phyloP scores from a whole-genome alignment of 2,113 vertebrate genomes.

The Leiothrix lutea region DNA sequence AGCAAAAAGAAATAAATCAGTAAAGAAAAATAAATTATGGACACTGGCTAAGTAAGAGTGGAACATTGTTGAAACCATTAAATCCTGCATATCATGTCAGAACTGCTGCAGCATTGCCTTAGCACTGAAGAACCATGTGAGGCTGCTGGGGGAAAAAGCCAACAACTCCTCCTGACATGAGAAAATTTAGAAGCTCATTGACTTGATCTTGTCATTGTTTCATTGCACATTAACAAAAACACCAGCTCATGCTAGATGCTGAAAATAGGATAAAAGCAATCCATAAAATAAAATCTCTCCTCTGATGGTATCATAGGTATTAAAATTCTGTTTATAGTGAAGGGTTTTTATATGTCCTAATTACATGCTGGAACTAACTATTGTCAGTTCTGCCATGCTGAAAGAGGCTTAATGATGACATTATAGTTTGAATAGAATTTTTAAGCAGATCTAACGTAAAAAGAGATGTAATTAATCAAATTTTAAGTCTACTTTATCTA shows the following conservation, averaged over 20 bases:
- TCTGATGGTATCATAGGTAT: constrained; percentile 5
- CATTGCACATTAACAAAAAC: constrained; percentile 5
- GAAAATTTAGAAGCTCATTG: not conserved
- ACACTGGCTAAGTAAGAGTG: not conserved
- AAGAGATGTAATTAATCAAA: constrained; percentile 34
- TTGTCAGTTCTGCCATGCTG: constrained; percentile 27
- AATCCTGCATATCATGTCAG: not conserved
- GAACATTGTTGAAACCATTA: not conserved
- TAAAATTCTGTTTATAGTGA: constrained; percentile 55
- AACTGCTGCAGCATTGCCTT: not conserved
- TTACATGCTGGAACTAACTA: constrained; percentile 25
- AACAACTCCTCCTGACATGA: not conserved
- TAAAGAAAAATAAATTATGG: not conserved
- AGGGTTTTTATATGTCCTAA: constrained; percentile 48
- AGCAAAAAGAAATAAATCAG: not conserved
- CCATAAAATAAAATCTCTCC: constrained; percentile 30
- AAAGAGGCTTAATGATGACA: constrained; percentile 44
- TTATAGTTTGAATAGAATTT: constrained; percentile 20
- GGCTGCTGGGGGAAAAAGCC: not conserved
- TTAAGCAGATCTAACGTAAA: constrained; percentile 28
- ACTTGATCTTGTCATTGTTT: constrained; percentile 11
- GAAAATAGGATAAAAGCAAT: constrained; percentile 55
- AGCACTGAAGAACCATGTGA: not conserved
- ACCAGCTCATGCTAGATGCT: constrained; percentile 1
- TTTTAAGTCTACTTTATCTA: constrained; percentile 29